Base-by-base conservation (phyloP, 2,888 invertebrate genomes). In the Ligdia adustata region DNA sequence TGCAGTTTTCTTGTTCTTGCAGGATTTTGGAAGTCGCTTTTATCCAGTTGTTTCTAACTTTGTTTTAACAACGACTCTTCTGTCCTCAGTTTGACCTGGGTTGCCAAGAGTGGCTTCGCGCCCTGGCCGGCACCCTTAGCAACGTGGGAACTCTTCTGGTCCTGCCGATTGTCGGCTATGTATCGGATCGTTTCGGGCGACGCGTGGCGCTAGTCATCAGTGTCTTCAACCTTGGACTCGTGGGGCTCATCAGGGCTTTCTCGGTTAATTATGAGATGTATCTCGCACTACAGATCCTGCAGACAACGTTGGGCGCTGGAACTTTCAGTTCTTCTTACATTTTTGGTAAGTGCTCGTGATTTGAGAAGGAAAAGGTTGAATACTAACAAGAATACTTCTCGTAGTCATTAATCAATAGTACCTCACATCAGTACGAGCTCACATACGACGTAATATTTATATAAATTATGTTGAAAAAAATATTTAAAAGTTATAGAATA, bases 71-170 rank as follows among this genome's bases (percentile, higher is more conserved):
- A n/a, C n/a, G n/a, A n/a, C n/a, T n/a, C n/a, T n/a, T 37, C 9
- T 62, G 82, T 84, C 9, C 13, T 16, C 69, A 94, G 94, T 94
- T 93, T 66, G 84, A 91, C 58, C 75, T 94, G 2, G 92, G 92
- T 7, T 94, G 94, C 57, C 90, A 92, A 44, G 90, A 93, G 52
- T 95, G 95, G 95, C 92, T 93, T 62, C 82, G 95, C 32, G 92
- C 94, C 0, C 69, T 95, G 53, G 92, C 95, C 2, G 95, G 95
- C 1, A 94, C 95, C 1, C 80, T 95, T 1, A 93, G 92, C 75
- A 94, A 93, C 62, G 79, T 93, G 29, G 95, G 95, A 1, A 94
- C 94, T 37, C 91, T 95, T 49, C 79, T 94, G 40, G 94, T 94
- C 4, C 82, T 94, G 45, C 93, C 94, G 0, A 79, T 94, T 47